Percentiles rank a stretch among this genome's conserved stretches.
Evolutionary conservation across 2,888 invertebrate genomes (phyloP).

Genomic region (Tachina grossa): DNA sequence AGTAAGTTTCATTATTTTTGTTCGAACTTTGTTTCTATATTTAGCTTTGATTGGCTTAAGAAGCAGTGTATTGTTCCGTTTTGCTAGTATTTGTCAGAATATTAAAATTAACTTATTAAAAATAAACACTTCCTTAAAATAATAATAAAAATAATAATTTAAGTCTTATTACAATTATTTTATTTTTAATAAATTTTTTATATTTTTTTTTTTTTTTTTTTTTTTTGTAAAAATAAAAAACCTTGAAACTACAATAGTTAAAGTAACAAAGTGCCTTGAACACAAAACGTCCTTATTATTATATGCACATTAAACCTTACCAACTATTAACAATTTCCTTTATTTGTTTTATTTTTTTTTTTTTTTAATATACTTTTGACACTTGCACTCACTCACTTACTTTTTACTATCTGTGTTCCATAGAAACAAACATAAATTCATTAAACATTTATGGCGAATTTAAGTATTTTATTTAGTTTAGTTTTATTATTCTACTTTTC

Average conservation of each 20-base stretch:
- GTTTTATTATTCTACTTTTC: neutral
- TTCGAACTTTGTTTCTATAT: no score
- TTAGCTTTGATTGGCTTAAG: no score
- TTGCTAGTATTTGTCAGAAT: no score
- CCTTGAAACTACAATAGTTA: neutral
- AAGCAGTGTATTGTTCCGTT: no score
- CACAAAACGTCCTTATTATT: neutral
- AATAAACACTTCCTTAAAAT: no score
- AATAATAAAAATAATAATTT: no score
- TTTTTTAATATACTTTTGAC: conserved; percentile 39
- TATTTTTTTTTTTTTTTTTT: no score
- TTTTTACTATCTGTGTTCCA: conserved; percentile 49
- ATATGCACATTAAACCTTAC: neutral
- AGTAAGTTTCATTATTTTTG: no score
- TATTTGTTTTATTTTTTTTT: conserved; percentile 8
- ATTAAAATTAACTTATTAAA: no score
- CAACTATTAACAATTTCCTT: conserved; percentile 30
- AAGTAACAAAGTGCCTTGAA: neutral
- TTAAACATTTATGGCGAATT: conserved; percentile 53
- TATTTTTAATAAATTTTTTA: neutral
- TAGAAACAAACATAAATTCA: conserved; percentile 51
- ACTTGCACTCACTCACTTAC: conserved; percentile 65
- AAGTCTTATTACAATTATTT: neutral
- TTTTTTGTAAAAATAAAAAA: neutral
- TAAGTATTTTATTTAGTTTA: conserved; percentile 31